These are phyloP conservation scores for Poeciliopsis turrubarensis DNA, from an alignment of 2,113 vertebrate genomes.

Conservation along the genomic window DNA sequence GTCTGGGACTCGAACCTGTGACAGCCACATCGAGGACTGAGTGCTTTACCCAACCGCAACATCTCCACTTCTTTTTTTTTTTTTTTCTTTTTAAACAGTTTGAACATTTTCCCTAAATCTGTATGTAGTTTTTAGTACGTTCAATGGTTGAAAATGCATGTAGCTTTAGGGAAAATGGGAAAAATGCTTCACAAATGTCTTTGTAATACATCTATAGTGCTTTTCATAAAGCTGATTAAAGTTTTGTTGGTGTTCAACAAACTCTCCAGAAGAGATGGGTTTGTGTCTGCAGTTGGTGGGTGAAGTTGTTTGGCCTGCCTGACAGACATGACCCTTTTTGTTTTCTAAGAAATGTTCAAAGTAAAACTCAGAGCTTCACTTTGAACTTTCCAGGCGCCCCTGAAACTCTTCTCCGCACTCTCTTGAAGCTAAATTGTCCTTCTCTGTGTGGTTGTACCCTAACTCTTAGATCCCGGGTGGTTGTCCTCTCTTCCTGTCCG, in stretches of 20 bases:
- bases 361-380: constrained; percentile 1
- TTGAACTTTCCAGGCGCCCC: neutral
- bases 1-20: no score
- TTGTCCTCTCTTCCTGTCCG: constrained; percentile 36
- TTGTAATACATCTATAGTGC: no score
- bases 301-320: constrained; percentile 68
- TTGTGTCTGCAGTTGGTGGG: constrained; percentile 69
- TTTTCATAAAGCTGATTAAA: no score
- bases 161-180: no score
- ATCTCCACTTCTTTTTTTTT: no score
- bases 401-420: neutral
- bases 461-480: constrained; percentile 11
- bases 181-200: no score
- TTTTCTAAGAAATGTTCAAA: neutral
- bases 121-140: neutral
- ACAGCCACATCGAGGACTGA: no score
- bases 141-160: no score
- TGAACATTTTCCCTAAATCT: neutral
- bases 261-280: constrained; percentile 48
- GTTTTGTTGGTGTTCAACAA: no score
- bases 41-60: no score
- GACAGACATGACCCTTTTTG: constrained; percentile 43
- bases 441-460: constrained; percentile 30
- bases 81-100: neutral
- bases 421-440: neutral